phyloP scores from a whole-genome alignment of 2,888 invertebrate species.

The Netelia fuscicornis region DNA sequence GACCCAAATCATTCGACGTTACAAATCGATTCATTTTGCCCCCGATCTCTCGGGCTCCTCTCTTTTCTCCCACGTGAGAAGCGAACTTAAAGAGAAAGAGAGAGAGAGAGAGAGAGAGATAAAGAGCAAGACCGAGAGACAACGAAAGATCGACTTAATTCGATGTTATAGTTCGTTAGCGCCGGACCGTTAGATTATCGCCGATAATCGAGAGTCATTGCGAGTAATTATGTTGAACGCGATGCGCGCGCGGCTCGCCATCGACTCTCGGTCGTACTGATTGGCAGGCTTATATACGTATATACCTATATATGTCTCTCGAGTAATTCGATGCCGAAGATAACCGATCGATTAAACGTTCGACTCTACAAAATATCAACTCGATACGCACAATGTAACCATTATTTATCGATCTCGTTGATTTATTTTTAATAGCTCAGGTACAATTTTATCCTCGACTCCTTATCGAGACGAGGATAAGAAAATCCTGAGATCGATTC shows the following conservation, averaged over 20 bases:
- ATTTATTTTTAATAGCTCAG: conserved; percentile 10
- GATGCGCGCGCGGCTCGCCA: conserved; percentile 30
- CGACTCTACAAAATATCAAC: conserved; percentile 22
- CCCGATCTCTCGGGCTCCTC: conserved; percentile 4
- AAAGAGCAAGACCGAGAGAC: conserved; percentile 6
- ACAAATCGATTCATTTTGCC: conserved; percentile 66
- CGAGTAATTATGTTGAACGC: conserved; percentile 76
- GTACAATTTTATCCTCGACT: background rate
- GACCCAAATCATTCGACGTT: conserved; percentile 61
- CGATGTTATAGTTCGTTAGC: conserved; percentile 69
- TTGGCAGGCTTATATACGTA: conserved; percentile 47
- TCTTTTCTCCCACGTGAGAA: background rate
- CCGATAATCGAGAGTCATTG: conserved; percentile 76
- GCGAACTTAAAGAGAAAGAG: background rate
- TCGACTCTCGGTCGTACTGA: conserved; percentile 53
- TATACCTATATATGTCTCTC: conserved; percentile 11
- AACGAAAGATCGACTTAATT: conserved; percentile 62
- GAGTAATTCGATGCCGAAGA: conserved; percentile 51
- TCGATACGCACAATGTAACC: conserved; percentile 36
- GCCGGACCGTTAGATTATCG: conserved; percentile 65
- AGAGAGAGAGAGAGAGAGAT: background rate
- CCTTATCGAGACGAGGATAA: background rate
- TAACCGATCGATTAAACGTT: conserved; percentile 50
- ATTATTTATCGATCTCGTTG: conserved; percentile 34
- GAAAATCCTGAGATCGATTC: conserved; percentile 1